phyloP scores from a whole-genome alignment of 2,888 invertebrate genomes.

The Xylocampa areola region DNA sequence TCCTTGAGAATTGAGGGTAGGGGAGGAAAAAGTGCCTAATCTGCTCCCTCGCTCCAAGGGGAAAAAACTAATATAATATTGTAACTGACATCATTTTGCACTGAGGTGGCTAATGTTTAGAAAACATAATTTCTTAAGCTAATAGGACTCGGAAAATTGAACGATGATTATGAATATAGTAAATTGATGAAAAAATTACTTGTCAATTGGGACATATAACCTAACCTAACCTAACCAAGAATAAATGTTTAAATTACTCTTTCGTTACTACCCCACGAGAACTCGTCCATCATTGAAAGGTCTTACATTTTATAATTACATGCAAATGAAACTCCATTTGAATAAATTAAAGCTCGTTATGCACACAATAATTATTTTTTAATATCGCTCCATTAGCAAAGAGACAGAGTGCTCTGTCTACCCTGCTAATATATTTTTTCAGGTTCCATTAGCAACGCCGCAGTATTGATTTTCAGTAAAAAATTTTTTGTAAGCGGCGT shows the following conservation, averaged over 20 bases:
- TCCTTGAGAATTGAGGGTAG: conserved; percentile 53
- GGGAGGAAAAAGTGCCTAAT: conserved; percentile 50
- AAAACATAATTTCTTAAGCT: conserved; percentile 17
- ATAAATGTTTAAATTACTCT: conserved; percentile 17
- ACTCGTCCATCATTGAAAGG: conserved; percentile 37
- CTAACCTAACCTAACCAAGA: conserved; percentile 10
- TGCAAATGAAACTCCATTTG: conserved; percentile 45
- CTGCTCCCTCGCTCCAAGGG: conserved; percentile 31
- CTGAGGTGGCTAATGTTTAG: conserved; percentile 12
- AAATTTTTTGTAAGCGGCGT: no score
- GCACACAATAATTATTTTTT: conserved; percentile 63
- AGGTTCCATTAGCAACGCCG: conserved; percentile 55
- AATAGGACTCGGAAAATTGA: conserved; percentile 13
- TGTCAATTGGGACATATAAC: conserved; percentile 25
- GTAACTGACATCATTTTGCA: conserved; percentile 22
- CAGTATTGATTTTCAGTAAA: conserved; percentile 43
- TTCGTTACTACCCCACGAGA: conserved; percentile 15
- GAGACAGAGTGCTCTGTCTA: conserved; percentile 52
- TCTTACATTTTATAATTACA: conserved; percentile 40
- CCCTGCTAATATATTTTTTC: conserved; percentile 50
- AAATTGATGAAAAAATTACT: conserved; percentile 18
- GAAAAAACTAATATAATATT: conserved; percentile 37
- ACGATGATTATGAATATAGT: conserved; percentile 15
- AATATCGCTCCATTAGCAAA: conserved; percentile 62
- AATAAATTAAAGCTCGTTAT: conserved; percentile 50